These are phyloP conservation scores for Nothobranchius furzeri DNA, from an alignment of 2,113 vertebrate genomes.

Conservation along the genomic window DNA sequence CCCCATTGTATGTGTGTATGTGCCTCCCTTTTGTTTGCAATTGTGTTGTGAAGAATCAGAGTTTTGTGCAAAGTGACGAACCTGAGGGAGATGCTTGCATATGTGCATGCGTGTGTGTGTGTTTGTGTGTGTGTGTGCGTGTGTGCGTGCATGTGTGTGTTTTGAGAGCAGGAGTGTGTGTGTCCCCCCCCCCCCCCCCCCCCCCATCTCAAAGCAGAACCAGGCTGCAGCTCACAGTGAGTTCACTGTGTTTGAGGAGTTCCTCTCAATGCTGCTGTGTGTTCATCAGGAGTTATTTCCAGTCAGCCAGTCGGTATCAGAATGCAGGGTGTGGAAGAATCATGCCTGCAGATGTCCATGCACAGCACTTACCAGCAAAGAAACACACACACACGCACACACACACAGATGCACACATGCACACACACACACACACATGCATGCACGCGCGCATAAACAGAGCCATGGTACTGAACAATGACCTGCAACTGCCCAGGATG, in stretches of 20 bases:
- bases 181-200: too few relatives aligned
- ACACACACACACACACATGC: slow-evolving; percentile 22
- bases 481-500: slow-evolving; percentile 67
- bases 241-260: slow-evolving; percentile 59
- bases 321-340: slow-evolving; percentile 53
- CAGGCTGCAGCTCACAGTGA: slow-evolving; percentile 63
- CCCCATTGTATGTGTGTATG: slow-evolving; percentile 18
- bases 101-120: slow-evolving; percentile 11
- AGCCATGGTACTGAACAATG: slow-evolving; percentile 63
- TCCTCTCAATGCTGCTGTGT: slow-evolving; percentile 70
- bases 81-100: slow-evolving; percentile 37
- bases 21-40: slow-evolving; percentile 18
- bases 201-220: slow-evolving; percentile 43
- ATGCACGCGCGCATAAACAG: slow-evolving; percentile 20
- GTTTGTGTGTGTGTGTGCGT: slow-evolving; percentile 44
- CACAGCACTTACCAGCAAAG: slow-evolving; percentile 38
- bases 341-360: slow-evolving; percentile 45
- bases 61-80: slow-evolving; percentile 44
- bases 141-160: slow-evolving; percentile 38
- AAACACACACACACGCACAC: slow-evolving; percentile 15
- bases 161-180: slow-evolving; percentile 61
- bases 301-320: slow-evolving; percentile 36
- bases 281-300: slow-evolving; percentile 67
- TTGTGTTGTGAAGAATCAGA: slow-evolving; percentile 44
- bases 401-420: slow-evolving; percentile 25